Percentiles rank a stretch among this genome's conserved stretches.
phyloP scores from a whole-genome alignment of 2,888 invertebrate species.

The Coremacera marginata region DNA sequence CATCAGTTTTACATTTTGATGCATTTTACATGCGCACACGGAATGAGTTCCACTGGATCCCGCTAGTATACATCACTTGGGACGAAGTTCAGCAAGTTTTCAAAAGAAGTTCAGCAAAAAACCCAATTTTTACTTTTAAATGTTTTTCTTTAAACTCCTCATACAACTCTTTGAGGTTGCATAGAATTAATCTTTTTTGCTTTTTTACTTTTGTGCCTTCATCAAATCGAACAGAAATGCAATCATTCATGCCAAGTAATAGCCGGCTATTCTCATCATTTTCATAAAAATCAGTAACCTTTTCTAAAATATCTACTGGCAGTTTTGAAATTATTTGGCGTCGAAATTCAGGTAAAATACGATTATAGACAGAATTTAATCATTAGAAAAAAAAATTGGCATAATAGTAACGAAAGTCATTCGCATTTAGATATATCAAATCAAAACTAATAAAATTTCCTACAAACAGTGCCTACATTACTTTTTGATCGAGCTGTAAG shows the following conservation, averaged over 20 bases:
- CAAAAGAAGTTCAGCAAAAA: background rate
- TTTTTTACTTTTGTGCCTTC: background rate
- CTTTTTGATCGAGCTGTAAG: no score
- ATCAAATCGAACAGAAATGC: background rate
- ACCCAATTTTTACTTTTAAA: background rate
- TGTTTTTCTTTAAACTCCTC: background rate
- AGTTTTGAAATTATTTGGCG: no score
- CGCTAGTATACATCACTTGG: background rate
- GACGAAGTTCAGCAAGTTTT: no score
- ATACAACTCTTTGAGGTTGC: background rate
- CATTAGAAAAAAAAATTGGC: no score
- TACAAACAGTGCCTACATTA: no score
- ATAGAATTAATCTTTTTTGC: background rate
- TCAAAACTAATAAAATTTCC: no score
- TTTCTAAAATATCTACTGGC: no score
- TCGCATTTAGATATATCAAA: no score
- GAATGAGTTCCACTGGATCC: background rate
- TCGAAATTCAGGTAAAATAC: no score
- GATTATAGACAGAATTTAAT: no score
- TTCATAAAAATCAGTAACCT: background rate
- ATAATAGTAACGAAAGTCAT: no score
- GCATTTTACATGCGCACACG: background rate
- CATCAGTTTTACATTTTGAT: no score
- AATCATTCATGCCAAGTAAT: background rate
- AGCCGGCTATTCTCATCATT: background rate